phyloP scores from a whole-genome alignment of 2,888 invertebrate genomes.

The Cynaeus angustus region DNA sequence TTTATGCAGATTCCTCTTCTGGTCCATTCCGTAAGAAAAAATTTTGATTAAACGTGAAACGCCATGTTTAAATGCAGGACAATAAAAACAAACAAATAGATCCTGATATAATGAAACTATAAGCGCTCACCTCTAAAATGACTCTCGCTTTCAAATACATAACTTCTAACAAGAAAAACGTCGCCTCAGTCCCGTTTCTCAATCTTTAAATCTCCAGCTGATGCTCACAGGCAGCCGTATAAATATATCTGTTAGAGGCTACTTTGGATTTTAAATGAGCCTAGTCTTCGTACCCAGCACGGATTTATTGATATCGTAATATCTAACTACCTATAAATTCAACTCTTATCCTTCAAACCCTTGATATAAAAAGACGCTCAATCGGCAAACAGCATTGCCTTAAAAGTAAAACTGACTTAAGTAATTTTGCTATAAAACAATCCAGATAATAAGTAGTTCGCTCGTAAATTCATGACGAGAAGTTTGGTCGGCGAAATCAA shows the following conservation, averaged over 20 bases:
- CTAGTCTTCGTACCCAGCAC: conserved; percentile 24
- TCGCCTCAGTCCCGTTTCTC: conserved; percentile 18
- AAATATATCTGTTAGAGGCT: conserved; percentile 29
- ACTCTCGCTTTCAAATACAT: neutral
- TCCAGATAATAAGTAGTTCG: conserved; percentile 15
- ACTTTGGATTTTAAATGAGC: conserved; percentile 44
- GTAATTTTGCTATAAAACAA: conserved; percentile 16
- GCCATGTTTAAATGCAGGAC: too few relatives aligned
- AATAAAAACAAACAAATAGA: too few relatives aligned
- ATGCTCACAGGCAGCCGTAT: conserved; percentile 13
- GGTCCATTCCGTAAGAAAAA: too few relatives aligned
- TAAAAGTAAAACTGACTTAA: conserved; percentile 33
- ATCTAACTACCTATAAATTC: conserved; percentile 47
- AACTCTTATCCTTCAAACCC: conserved; percentile 35
- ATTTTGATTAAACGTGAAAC: too few relatives aligned
- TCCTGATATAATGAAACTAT: too few relatives aligned
- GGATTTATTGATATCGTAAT: conserved; percentile 47
- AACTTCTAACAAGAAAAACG: conserved; percentile 14
- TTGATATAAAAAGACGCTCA: conserved; percentile 22
- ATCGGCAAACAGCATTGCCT: conserved; percentile 16
- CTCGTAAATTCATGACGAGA: conserved; percentile 22
- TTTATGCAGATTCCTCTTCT: too few relatives aligned
- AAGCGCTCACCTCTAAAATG: too few relatives aligned
- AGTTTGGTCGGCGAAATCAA: conserved; percentile 31
- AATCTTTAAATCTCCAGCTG: conserved; percentile 22